Conservation (phyloP, 2,113 vertebrate genomes). For the Dipodomys merriami region DNA sequence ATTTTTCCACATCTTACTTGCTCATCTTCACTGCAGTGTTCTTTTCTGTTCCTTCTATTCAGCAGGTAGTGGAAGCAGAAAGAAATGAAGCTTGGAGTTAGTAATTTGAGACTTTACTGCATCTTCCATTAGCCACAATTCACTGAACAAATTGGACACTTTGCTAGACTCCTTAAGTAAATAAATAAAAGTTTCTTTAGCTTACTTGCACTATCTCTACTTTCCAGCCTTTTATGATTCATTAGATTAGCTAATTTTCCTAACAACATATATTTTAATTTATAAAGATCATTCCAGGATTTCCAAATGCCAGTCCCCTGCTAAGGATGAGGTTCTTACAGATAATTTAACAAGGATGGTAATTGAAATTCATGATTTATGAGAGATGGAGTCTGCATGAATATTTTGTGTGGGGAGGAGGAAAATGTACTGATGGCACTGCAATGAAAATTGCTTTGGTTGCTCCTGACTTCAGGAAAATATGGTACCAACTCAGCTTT, state of each 20-base stretch:
- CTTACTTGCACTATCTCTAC: not conserved
- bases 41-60: conserved; percentile 50
- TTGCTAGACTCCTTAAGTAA: conserved; percentile 57
- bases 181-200: conserved; percentile 68
- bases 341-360: conserved; percentile 26
- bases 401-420: not conserved
- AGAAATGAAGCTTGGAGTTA: conserved; percentile 69
- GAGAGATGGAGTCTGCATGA: not conserved
- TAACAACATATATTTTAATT: conserved; percentile 22
- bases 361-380: conserved; percentile 43
- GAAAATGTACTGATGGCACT: not conserved
- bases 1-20: conserved; percentile 13
- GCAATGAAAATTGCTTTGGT: not conserved
- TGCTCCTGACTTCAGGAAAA: not conserved
- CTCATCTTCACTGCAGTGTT: not conserved
- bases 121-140: conserved; percentile 71
- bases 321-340: conserved; percentile 12
- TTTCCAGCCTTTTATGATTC: conserved; percentile 18
- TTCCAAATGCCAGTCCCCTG: not conserved
- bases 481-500: not conserved
- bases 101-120: conserved; percentile 61
- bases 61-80: conserved; percentile 53
- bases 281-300: not conserved
- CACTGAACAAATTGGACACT: conserved; percentile 68
- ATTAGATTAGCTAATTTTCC: conserved; percentile 41